A percentile compares a stretch with the other conserved stretches of the same genome.
These are phyloP conservation scores for Philypnodon macrostomus DNA, from an alignment of 2,797 vertebrate species.

Conservation along the genomic window DNA sequence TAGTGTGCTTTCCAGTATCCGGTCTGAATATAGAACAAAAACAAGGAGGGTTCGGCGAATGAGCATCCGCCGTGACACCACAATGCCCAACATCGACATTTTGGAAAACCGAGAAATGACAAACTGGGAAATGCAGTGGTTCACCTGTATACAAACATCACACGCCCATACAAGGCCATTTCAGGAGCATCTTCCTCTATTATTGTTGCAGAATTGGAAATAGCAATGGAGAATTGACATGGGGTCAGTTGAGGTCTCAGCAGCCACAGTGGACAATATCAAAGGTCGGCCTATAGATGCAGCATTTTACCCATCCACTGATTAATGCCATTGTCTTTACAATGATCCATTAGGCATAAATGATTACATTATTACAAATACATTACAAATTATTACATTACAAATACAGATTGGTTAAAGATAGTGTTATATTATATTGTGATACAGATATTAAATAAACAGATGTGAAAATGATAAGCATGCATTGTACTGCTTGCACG, in stretches of 20 bases:
- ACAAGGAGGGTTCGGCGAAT: slow-evolving; percentile 25
- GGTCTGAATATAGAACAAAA: slow-evolving; percentile 39
- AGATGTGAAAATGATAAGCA: too few species aligned
- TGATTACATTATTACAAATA: too few species aligned
- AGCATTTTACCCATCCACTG: slow-evolving; percentile 28
- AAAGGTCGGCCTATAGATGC: slow-evolving; percentile 28
- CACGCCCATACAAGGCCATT: not conserved
- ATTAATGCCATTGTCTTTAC: slow-evolving; percentile 41
- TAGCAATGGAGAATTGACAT: slow-evolving; percentile 10
- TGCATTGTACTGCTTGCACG: too few species aligned
- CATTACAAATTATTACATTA: too few species aligned
- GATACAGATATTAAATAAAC: too few species aligned
- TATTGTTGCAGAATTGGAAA: not conserved
- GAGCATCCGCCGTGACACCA: slow-evolving; percentile 16
- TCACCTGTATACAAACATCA: slow-evolving; percentile 9
- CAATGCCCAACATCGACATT: slow-evolving; percentile 11
- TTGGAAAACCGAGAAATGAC: slow-evolving; percentile 13
- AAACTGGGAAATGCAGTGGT: slow-evolving; percentile 8
- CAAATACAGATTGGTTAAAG: too few species aligned
- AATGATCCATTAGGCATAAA: too few species aligned
- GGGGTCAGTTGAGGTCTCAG: slow-evolving; percentile 27
- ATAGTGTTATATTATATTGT: too few species aligned
- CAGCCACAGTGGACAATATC: slow-evolving; percentile 19
- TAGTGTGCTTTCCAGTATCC: slow-evolving; percentile 35
- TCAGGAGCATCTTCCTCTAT: not conserved